These are phyloP conservation scores for Rhodeus uyekii DNA, from an alignment of 2,797 vertebrate genomes.

Conservation along the genomic window DNA sequence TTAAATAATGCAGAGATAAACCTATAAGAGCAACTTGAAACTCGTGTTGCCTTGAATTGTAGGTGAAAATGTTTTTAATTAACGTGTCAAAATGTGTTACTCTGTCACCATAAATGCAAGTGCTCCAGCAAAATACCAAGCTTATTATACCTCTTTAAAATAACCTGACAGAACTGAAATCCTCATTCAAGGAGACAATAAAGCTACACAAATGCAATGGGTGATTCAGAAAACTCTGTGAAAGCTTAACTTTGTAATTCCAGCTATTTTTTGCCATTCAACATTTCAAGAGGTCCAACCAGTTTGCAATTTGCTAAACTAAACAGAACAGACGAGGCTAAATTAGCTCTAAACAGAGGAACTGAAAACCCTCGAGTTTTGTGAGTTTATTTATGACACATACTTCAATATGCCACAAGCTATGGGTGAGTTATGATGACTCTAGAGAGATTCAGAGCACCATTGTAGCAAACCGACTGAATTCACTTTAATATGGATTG, in stretches of 20 bases:
- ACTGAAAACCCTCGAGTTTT: conserved; percentile 47
- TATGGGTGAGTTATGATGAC: conserved; percentile 28
- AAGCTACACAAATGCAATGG: neutral
- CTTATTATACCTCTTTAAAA: conserved; percentile 31
- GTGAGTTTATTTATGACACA: conserved; percentile 50
- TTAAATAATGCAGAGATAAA: neutral
- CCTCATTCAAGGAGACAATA: neutral
- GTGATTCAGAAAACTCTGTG: neutral
- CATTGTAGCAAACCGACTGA: conserved; percentile 33
- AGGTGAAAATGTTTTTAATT: neutral
- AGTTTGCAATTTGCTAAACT: neutral
- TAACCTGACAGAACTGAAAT: conserved; percentile 20
- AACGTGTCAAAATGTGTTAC: neutral
- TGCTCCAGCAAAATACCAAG: conserved; percentile 26
- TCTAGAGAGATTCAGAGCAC: conserved; percentile 33
- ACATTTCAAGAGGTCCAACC: neutral
- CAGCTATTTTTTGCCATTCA: neutral
- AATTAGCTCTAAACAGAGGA: conserved; percentile 51
- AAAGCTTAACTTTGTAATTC: neutral
- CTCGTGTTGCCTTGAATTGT: neutral
- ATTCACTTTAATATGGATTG: conserved; percentile 23
- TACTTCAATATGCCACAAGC: conserved; percentile 42
- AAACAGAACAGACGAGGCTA: conserved; percentile 19
- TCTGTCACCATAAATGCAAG: neutral
- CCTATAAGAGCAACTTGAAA: neutral